Percentiles rank a stretch among this genome's conserved stretches.
phyloP scores from a whole-genome alignment of 2,113 vertebrate species.

The Callionymus lyra region DNA sequence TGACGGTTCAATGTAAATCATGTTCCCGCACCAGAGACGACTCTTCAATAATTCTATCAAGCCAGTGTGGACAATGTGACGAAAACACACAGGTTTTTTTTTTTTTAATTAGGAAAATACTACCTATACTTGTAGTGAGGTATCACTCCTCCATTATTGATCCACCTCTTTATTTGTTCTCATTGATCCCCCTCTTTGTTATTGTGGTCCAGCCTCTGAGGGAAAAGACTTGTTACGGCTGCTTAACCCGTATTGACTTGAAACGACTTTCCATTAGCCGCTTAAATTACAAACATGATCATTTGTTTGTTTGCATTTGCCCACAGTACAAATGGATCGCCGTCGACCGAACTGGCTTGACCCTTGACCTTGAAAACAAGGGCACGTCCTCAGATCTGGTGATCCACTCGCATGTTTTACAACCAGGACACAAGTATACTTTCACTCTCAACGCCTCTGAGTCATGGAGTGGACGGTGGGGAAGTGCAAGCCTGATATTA shows the following conservation, averaged over 20 bases:
- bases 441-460: constrained; percentile 61
- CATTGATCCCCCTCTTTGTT: too few species aligned
- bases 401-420: constrained; percentile 50
- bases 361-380: constrained; percentile 47
- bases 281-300: too few species aligned
- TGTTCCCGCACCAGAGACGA: constrained; percentile 42
- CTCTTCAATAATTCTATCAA: constrained; percentile 40
- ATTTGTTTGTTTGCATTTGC: neutral
- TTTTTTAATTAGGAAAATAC: neutral
- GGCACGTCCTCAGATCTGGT: constrained; percentile 48
- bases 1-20: constrained; percentile 60
- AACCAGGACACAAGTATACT: constrained; percentile 50
- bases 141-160: neutral
- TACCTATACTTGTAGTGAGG: neutral
- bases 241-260: too few species aligned
- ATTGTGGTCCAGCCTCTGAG: too few species aligned
- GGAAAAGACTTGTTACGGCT: too few species aligned
- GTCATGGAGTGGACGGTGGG: constrained; percentile 36
- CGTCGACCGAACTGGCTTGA: constrained; percentile 35
- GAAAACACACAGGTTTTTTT: constrained; percentile 40
- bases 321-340: constrained; percentile 66
- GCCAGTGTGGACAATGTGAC: constrained; percentile 53
- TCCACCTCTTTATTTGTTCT: too few species aligned
- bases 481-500: constrained; percentile 52
- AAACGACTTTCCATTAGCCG: too few species aligned